phyloP scores from a whole-genome alignment of 2,113 vertebrate species.

The Tupaia chinensis region DNA sequence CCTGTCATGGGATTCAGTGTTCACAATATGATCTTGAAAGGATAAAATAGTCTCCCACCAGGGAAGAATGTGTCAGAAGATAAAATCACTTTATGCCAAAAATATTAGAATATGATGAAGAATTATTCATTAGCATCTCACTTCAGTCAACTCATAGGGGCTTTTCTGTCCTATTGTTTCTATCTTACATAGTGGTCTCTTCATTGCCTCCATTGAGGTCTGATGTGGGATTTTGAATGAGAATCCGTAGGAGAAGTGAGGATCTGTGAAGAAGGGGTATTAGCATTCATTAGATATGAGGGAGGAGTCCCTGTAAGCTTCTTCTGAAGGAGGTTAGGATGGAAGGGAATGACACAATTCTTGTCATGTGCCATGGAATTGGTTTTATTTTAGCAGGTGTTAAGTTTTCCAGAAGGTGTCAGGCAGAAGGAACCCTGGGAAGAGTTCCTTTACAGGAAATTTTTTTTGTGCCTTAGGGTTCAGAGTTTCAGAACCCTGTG shows the following conservation, averaged over 20 bases:
- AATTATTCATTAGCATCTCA: constrained; percentile 1
- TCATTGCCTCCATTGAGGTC: not conserved
- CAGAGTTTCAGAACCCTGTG: not conserved
- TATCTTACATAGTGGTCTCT: constrained; percentile 1
- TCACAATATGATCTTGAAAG: constrained; percentile 55
- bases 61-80: constrained; percentile 32
- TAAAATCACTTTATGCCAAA: constrained; percentile 5
- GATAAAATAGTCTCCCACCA: constrained; percentile 11
- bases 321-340: not conserved
- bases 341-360: not conserved
- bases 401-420: not conserved
- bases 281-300: not conserved
- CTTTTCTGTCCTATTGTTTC: constrained; percentile 12
- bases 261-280: constrained; percentile 33
- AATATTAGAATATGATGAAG: constrained; percentile 36
- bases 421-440: not conserved
- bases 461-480: not conserved
- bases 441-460: not conserved
- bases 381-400: too few relatives aligned
- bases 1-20: constrained; percentile 27
- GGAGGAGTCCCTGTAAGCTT: not conserved
- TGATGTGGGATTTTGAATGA: not conserved
- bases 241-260: not conserved
- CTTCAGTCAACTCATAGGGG: not conserved
- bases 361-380: not conserved